Conservation (phyloP, 2,797 vertebrate genomes). For the Botia almorhae region DNA sequence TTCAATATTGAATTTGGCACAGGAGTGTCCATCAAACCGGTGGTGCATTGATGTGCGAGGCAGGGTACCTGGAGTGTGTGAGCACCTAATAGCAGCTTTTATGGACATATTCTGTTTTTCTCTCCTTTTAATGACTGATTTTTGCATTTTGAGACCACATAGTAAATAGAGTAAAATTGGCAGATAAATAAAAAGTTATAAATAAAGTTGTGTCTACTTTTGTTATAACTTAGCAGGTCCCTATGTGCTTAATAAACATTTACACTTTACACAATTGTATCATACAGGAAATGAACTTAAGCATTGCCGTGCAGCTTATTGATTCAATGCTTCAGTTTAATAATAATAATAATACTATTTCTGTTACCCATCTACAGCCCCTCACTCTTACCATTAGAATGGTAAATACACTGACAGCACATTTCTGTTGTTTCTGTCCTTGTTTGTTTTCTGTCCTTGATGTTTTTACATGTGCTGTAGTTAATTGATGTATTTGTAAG, state of each 20-base stretch:
- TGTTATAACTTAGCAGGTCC: neutral
- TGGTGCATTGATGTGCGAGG: neutral
- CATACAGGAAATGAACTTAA: neutral
- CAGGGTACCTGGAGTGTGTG: neutral
- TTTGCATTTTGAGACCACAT: neutral
- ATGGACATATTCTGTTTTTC: neutral
- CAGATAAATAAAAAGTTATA: neutral
- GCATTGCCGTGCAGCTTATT: neutral
- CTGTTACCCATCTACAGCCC: too few relatives aligned
- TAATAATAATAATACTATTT: too few relatives aligned
- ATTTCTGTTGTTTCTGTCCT: too few relatives aligned
- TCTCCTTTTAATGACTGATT: neutral
- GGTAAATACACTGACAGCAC: too few relatives aligned
- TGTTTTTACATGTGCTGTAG: too few relatives aligned
- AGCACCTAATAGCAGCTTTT: slow-evolving; percentile 9
- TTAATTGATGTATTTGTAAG: too few relatives aligned
- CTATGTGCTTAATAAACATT: neutral
- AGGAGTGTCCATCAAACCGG: slow-evolving; percentile 13
- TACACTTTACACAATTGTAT: too few relatives aligned
- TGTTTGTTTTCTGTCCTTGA: too few relatives aligned
- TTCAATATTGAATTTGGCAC: slow-evolving; percentile 41
- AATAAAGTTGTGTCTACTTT: neutral
- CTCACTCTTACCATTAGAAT: too few relatives aligned
- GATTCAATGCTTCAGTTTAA: neutral
- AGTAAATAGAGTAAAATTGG: neutral